Conservation (phyloP, 2,888 invertebrate species). For the Hydropsyche betteni region DNA sequence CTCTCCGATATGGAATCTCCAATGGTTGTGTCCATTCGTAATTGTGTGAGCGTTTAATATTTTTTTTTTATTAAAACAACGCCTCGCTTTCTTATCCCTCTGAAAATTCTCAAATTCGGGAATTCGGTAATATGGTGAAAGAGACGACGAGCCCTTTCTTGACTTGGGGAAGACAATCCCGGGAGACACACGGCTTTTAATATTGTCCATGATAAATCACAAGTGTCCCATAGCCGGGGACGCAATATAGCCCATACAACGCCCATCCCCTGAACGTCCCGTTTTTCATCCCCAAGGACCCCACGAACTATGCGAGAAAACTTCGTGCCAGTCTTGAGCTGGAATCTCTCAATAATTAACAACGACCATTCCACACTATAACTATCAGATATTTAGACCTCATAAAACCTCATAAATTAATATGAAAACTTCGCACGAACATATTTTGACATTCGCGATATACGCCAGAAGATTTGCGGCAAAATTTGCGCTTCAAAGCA, state of each 20-base stretch:
- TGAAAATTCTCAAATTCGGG: slow-evolving; percentile 19
- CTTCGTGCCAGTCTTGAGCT: slow-evolving; percentile 17
- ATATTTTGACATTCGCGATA: no score
- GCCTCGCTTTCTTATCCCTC: background rate
- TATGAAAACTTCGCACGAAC: no score
- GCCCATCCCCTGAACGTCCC: slow-evolving; percentile 1
- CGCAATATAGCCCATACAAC: slow-evolving; percentile 45
- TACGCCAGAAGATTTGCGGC: no score
- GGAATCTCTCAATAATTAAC: slow-evolving; percentile 39
- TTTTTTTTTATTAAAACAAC: no score
- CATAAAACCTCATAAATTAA: no score
- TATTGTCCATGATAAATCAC: slow-evolving; percentile 52
- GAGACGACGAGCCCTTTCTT: slow-evolving; percentile 9
- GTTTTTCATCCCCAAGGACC: no score
- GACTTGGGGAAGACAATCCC: slow-evolving; percentile 35
- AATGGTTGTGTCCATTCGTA: no score
- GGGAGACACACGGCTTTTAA: slow-evolving; percentile 50
- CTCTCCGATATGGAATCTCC: no score
- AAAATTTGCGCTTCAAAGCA: no score
- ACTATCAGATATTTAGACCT: no score
- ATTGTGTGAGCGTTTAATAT: no score
- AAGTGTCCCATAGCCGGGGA: slow-evolving; percentile 41
- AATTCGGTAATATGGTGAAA: slow-evolving; percentile 21
- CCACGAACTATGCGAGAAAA: background rate
- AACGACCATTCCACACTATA: background rate